Evolutionary conservation across 1,140 invertebrate species (phyloP), one percentile per base, ranked within the genome.

Genomic region (Lordiphosa mommai): DNA sequence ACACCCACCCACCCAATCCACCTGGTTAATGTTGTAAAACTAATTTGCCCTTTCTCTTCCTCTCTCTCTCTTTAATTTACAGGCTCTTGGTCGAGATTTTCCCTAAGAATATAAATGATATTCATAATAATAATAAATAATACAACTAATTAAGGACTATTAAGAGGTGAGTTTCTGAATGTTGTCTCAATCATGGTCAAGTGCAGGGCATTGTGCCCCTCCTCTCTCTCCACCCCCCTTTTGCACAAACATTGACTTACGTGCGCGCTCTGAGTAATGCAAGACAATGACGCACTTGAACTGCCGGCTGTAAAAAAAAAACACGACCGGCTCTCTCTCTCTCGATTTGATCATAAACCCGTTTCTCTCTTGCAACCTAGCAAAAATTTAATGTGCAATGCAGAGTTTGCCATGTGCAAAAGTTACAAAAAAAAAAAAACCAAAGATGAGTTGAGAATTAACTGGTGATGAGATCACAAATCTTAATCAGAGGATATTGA

Each of bases 111-210:
- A 27, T 27, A 27, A 27, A 27, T 7, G 6, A 27, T 43, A 43
- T 29, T 29, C 43, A 60, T n/a, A 51, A 64, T 17, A 34, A 53
- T 9, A 17, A 32, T 20, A 43, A 13, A 29, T 43, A 43, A 43
- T 29, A 43, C 40, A 47, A 37, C 32, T 80, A 80, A 67, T 82
- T 82, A 80, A 80, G 74, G 70, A 80, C 74, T 73, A 80, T 80
- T 59, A 79, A 79, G 74, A 80, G 76, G 76, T 80, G 32, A 82
- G 74, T 79, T 27, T 30, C 37, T 23, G n/a, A 51, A 23, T 38
- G 46, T 16, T 36, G 14, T 16, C 14, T 40, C 20, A 5, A 34
- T 6, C 56, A 55, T 32, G 55, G 38, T 56, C 52, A 63, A 63
- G 68, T 55, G 38, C 41, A 66, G 30, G 23, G n/a, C 38, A 27